phyloP scores from a whole-genome alignment of 2,113 vertebrate species.

The Pycnonotus jocosus region DNA sequence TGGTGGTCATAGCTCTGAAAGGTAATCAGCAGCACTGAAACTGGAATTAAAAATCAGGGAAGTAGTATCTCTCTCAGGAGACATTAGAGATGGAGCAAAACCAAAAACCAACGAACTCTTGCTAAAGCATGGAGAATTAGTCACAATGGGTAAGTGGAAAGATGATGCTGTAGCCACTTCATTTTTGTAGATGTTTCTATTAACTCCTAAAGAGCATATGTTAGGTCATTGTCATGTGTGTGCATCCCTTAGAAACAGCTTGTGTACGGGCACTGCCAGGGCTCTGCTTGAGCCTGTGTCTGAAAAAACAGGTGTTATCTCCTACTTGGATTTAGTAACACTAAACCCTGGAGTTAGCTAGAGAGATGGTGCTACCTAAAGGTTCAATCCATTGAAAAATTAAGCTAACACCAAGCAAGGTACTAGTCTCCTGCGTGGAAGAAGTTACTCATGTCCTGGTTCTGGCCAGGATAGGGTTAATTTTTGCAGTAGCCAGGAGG shows the following conservation, averaged over 20 bases:
- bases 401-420: background rate
- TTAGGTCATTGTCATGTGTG: background rate
- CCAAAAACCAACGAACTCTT: background rate
- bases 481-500: background rate
- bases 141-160: background rate
- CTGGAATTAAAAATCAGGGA: background rate
- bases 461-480: background rate
- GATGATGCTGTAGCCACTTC: background rate
- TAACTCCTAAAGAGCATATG: background rate
- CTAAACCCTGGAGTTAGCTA: background rate
- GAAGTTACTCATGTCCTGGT: background rate
- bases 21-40: background rate
- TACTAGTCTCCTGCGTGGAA: background rate
- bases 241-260: background rate
- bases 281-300: background rate
- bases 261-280: background rate
- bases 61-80: background rate
- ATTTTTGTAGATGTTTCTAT: background rate
- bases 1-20: conserved; percentile 89
- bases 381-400: background rate
- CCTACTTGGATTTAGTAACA: background rate
- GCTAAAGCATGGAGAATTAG: background rate
- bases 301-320: background rate
- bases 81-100: background rate
- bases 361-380: background rate